Evolutionary conservation across 2,797 vertebrate species (phyloP).

Genomic region (Mionectes olivaceus): DNA sequence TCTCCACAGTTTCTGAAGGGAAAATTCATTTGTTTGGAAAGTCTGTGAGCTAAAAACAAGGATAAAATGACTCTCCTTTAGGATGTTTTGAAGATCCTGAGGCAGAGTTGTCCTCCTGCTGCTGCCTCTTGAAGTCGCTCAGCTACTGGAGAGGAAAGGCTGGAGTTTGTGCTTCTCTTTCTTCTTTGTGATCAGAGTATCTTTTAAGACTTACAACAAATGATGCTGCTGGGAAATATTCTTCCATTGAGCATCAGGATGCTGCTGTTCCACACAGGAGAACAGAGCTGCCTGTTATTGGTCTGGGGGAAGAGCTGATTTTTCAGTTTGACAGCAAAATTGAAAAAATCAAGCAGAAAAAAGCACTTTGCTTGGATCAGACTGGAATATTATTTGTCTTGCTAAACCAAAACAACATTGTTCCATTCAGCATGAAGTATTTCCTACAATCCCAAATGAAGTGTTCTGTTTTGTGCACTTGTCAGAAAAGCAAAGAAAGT

Average conservation of each 20-base stretch:
- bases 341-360: conserved; percentile 46
- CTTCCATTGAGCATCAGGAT: background rate
- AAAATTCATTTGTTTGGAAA: background rate
- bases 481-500: background rate
- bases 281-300: background rate
- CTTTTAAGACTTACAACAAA: conserved; percentile 8
- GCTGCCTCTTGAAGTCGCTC: background rate
- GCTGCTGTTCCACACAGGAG: background rate
- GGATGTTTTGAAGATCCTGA: background rate
- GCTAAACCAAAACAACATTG: background rate
- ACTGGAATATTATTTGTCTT: conserved; percentile 28
- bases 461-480: background rate
- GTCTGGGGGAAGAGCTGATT: conserved; percentile 12
- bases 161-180: background rate
- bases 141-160: background rate
- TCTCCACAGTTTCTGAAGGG: background rate
- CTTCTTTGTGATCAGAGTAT: background rate
- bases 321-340: conserved; percentile 52
- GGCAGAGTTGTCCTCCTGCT: background rate
- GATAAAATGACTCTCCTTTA: background rate
- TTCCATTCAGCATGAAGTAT: background rate
- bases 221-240: conserved; percentile 16
- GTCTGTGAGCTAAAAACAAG: background rate
- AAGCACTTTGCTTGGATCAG: background rate
- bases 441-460: background rate